Conservation (phyloP, 2,797 vertebrate species). For the Babyrousa celebensis region DNA sequence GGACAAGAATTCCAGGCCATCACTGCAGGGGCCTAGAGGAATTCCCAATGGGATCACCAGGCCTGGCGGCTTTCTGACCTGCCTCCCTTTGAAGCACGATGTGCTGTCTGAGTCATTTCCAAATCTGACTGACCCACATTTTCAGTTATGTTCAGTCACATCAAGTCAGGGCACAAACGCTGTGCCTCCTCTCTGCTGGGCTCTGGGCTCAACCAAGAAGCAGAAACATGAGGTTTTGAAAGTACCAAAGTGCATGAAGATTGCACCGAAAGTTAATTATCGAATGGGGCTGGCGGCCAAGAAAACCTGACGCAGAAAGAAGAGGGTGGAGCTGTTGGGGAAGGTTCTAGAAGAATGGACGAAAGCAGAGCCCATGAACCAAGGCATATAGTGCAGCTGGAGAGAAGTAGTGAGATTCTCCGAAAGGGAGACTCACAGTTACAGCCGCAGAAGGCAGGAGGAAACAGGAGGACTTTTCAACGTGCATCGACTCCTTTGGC, state of each 20-base stretch:
- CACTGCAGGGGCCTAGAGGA: background rate
- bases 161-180: background rate
- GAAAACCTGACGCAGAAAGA: background rate
- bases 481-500: fast-evolving
- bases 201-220: background rate
- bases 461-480: no score
- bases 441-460: fast-evolving
- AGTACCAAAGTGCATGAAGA: background rate
- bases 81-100: background rate
- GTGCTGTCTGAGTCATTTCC: background rate
- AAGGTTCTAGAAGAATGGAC: background rate
- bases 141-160: constrained; percentile 31
- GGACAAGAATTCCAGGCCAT: background rate
- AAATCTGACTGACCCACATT: background rate
- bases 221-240: background rate
- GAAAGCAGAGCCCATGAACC: background rate
- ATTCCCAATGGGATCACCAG: background rate
- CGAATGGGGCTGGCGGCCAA: fast-evolving
- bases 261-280: background rate
- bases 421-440: background rate
- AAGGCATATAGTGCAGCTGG: background rate
- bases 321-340: background rate
- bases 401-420: background rate
- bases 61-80: background rate
- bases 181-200: background rate